Conservation (phyloP, 2,113 vertebrate genomes). For the Ictalurus furcatus region DNA sequence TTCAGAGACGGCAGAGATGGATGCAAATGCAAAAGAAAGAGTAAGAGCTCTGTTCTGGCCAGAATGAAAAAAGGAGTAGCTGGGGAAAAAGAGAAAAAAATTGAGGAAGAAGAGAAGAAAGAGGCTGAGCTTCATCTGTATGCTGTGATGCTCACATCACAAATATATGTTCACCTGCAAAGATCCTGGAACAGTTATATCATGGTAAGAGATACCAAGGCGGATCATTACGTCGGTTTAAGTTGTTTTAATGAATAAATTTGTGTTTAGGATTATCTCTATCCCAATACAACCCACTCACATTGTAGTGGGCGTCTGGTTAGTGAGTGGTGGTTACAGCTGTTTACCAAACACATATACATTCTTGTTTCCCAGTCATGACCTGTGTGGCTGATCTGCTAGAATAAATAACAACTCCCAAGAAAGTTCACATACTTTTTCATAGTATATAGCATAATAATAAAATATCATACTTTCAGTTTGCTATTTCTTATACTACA, state of each 20-base stretch:
- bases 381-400: no score
- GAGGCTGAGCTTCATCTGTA: slow-evolving; percentile 74
- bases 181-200: slow-evolving; percentile 73
- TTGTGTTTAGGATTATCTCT: background rate
- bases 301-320: no score
- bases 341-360: no score
- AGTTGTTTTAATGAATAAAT: background rate
- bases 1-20: background rate
- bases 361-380: no score
- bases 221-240: background rate
- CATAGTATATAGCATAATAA: no score
- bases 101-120: slow-evolving; percentile 13
- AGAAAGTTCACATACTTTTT: no score
- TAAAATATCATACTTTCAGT: no score
- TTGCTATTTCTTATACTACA: no score
- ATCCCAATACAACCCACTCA: no score
- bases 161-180: slow-evolving; percentile 70
- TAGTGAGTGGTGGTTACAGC: no score
- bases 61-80: slow-evolving; percentile 48
- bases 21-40: background rate
- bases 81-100: slow-evolving; percentile 17
- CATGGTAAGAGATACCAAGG: slow-evolving; percentile 58
- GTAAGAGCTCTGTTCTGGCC: slow-evolving; percentile 46
- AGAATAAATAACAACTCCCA: no score
- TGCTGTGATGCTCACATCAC: slow-evolving; percentile 63